Evolutionary conservation across 2,888 invertebrate genomes (phyloP), one percentile per base, ranked within the genome.

Genomic region (Drosophila tripunctata): DNA sequence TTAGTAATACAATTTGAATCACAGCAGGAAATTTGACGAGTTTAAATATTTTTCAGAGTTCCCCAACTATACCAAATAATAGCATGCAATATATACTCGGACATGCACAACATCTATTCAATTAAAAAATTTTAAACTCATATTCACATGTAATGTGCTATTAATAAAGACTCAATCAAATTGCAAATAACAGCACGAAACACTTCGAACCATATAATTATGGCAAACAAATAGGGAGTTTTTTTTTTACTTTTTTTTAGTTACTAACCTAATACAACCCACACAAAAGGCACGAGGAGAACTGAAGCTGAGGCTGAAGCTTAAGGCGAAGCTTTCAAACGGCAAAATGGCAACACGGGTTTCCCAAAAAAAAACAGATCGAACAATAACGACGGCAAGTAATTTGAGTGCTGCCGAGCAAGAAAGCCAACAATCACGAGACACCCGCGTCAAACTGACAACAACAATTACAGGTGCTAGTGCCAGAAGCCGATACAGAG

Each of bases 331-430:
- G 27, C 50, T 48, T 12, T 14, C 14, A 40, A 27, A 45, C 60
- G 48, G 19, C 62, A 48, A 83, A 77, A 58, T 74, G 58, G 57
- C 55, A 64, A 65, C 54, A 81, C 78, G 78, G 85, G 62, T 78
- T 78, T 78, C 85, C 78, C 78, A 75, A 48, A 48, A 27, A n/a
- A n/a, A n/a, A n/a, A n/a, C n/a, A n/a, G 52, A 64, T 27, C 38
- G 17, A 21, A 45, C 56, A 67, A 62, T 43, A 45, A 41, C 41
- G 45, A 12, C 50, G 30, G 40, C 56, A 74, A 51, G 67, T 72
- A 60, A 72, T 51, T 54, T 51, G 60, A 72, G 58, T 40, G 48
- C 36, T 24, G 54, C 22, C 41, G 6, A 65, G 33, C 35, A 55
- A 69, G 54, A 36, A 54, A 58, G 45, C 48, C 70, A 58, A 24